Evolutionary conservation across 2,113 vertebrate species (phyloP).

Genomic region (Melozone crissalis): DNA sequence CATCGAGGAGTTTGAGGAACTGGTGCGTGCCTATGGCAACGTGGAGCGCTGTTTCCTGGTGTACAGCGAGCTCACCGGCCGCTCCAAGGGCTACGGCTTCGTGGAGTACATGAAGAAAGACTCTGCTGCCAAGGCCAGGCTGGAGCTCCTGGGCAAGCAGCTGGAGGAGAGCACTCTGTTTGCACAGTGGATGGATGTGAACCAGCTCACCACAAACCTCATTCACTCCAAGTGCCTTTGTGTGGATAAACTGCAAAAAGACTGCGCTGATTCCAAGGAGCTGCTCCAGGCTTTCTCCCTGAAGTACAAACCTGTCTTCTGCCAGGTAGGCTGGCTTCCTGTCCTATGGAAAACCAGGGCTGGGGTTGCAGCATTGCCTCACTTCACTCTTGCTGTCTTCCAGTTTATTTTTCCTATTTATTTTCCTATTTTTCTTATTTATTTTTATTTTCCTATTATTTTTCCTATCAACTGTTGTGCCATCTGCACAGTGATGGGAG

Average conservation of each 20-base stretch:
- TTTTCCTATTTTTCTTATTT: not conserved
- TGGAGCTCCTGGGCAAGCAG: constrained; percentile 89
- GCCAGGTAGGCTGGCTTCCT: constrained; percentile 82
- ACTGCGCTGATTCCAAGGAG: constrained; percentile 84
- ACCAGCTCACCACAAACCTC: constrained; percentile 88
- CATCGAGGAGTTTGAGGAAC: constrained; percentile 88
- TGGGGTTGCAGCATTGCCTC: not conserved
- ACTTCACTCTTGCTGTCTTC: not conserved
- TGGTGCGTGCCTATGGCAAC: constrained; percentile 92
- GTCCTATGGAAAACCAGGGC: fast-evolving
- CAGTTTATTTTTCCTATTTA: not conserved
- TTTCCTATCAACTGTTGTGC: not conserved
- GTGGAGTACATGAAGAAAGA: constrained; percentile 99
- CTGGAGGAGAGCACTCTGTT: constrained; percentile 85
- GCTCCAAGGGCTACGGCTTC: constrained; percentile 96
- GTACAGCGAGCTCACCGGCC: constrained; percentile 89
- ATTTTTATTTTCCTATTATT: not conserved
- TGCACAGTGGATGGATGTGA: constrained; percentile 98
- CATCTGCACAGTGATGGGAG: not conserved
- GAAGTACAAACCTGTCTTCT: constrained; percentile 91
- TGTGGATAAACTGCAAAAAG: constrained; percentile 86
- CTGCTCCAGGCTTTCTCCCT: constrained; percentile 87
- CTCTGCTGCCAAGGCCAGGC: constrained; percentile 91
- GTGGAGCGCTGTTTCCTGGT: constrained; percentile 95
- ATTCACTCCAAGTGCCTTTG: constrained; percentile 98